Conservation (phyloP, 2,113 vertebrate species). For the Hippocampus zosterae region DNA sequence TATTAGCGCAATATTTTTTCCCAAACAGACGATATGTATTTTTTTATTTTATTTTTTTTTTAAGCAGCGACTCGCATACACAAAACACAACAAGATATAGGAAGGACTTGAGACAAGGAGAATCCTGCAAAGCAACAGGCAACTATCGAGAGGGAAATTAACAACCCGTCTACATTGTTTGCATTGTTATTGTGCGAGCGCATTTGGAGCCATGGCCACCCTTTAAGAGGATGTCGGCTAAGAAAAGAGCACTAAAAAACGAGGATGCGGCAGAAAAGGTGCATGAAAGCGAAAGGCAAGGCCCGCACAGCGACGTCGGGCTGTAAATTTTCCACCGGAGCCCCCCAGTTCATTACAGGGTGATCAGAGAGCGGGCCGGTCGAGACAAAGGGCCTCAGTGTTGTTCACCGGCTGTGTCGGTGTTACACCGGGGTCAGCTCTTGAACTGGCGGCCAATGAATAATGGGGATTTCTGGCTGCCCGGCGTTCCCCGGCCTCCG, state of each 20-base stretch:
- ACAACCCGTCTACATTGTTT: constrained; percentile 59
- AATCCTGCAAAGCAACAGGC: constrained; percentile 53
- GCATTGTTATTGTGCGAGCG: constrained; percentile 51
- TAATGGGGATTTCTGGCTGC: constrained; percentile 60
- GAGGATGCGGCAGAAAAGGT: constrained; percentile 55
- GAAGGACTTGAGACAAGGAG: constrained; percentile 34
- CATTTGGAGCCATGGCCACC: constrained; percentile 46
- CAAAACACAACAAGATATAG: constrained; percentile 42
- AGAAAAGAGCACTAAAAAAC: constrained; percentile 68
- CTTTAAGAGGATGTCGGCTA: constrained; percentile 62
- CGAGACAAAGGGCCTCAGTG: constrained; percentile 76
- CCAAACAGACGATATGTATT: neutral
- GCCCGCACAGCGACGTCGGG: constrained; percentile 28
- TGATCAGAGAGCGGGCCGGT: constrained; percentile 80
- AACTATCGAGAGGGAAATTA: constrained; percentile 60
- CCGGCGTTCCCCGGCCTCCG: constrained; percentile 53
- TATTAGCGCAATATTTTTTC: neutral
- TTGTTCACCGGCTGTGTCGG: constrained; percentile 71
- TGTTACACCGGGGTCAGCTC: constrained; percentile 79
- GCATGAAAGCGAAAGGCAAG: constrained; percentile 60
- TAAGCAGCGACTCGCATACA: constrained; percentile 37
- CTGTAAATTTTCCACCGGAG: constrained; percentile 87
- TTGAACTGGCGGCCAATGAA: constrained; percentile 68
- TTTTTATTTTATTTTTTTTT: too few relatives aligned
- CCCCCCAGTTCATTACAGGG: constrained; percentile 90